Conservation (phyloP, 1,140 invertebrate genomes). For the Sarcophaga bullata region DNA sequence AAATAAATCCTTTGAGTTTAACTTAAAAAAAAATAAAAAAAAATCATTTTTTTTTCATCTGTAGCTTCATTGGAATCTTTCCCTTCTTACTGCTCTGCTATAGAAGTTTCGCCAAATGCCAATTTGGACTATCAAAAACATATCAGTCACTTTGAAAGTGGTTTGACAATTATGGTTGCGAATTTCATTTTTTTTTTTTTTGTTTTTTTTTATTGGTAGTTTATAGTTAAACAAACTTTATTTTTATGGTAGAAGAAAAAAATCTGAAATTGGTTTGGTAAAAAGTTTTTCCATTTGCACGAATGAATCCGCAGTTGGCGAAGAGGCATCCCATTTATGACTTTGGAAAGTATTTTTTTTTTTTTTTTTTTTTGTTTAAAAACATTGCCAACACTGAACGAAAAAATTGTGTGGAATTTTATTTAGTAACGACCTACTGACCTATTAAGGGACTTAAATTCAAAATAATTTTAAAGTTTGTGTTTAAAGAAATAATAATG, state of each 20-base stretch:
- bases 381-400: no score
- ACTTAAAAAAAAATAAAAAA: background rate
- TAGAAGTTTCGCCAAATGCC: background rate
- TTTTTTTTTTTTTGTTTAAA: no score
- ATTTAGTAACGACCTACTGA: no score
- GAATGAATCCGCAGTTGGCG: background rate
- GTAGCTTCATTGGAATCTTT: no score
- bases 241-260: background rate
- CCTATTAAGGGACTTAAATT: no score
- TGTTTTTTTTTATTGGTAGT: background rate
- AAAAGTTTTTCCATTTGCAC: conserved; percentile 12
- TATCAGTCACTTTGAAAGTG: conserved; percentile 16
- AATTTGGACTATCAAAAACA: conserved; percentile 3
- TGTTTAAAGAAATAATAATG: no score
- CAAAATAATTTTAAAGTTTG: no score
- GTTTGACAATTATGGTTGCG: conserved; percentile 12
- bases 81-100: background rate
- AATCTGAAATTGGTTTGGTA: background rate
- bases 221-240: conserved; percentile 9
- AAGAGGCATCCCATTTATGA: background rate
- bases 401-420: no score
- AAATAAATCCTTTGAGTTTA: background rate
- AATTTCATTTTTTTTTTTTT: no score
- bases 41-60: no score
- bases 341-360: background rate